Base-by-base conservation (phyloP, 2,113 vertebrate species). In the Gavia stellata region DNA sequence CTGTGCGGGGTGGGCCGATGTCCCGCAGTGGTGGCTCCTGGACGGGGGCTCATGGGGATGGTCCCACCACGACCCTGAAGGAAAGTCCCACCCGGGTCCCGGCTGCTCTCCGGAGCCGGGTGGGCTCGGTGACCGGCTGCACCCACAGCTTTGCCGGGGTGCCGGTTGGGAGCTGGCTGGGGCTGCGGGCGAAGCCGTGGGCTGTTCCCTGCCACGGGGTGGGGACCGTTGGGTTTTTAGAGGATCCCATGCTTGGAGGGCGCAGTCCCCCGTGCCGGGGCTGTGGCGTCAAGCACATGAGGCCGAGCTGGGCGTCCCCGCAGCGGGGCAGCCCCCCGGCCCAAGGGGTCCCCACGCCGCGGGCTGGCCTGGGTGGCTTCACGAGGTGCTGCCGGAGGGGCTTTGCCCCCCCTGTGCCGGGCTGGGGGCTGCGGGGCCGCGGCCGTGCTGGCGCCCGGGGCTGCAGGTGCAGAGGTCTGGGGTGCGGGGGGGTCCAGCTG, bases 1-100 rank as follows among this genome's bases (percentile, higher is more conserved):
- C 25, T 5, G 50, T 2, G 0, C 1, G 2, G 9, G 49, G 5
- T 12, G 40, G n/a, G 70, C 12, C 0, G 0, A 7, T 14, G 72
- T 72, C 61, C 80, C 0, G 2, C 24, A 24, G 56, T 0, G 2
- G 21, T 1, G 2, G 13, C 25, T 45, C 26, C 65, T 0, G 5
- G 36, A 8, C 1, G 3, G 49, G 14, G 67, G 50, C 9, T 68
- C 10, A 3, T 0, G 0, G 63, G 12, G 13, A 8, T 2, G 13
- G 1, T 59, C 63, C 28, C 4, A 7, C 33, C 21, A 1, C 15
- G 21, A n/a, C 8, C 67, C 16, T 1, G 2, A 28, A 63, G n/a
- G 52, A 50, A 68, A 18, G 34, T 14, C 71, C n/a, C 15, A 1
- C 21, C 36, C 7, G 67, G 19, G 28, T 72, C 11, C 34, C 1